These are phyloP conservation scores for Ochotona princeps DNA, from an alignment of 2,113 vertebrate species.

Conservation along the genomic window DNA sequence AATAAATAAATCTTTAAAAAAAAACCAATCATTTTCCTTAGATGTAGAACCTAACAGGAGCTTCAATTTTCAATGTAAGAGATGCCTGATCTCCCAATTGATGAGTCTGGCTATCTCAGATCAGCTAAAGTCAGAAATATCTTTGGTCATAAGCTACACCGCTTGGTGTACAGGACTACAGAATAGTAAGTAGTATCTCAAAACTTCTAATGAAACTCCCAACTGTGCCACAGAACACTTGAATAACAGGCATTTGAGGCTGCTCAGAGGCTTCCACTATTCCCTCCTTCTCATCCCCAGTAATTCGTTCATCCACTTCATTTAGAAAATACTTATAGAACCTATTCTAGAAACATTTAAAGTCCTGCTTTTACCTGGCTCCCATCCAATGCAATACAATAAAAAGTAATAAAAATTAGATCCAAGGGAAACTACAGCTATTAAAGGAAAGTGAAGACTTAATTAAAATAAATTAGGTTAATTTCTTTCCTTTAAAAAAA, in stretches of 20 bases:
- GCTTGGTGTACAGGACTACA: not conserved
- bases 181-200: not conserved
- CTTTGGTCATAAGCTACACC: not conserved
- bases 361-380: not conserved
- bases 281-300: not conserved
- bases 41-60: not conserved
- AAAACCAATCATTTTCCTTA: slow-evolving; percentile 34
- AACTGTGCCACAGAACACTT: slow-evolving; percentile 31
- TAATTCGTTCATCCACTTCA: slow-evolving; percentile 25
- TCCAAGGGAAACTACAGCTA: not conserved
- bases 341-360: slow-evolving; percentile 18
- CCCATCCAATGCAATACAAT: slow-evolving; percentile 17
- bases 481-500: not conserved
- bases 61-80: slow-evolving; percentile 8
- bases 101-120: not conserved
- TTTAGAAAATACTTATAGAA: not conserved
- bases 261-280: not conserved
- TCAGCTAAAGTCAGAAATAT: slow-evolving; percentile 2
- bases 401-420: slow-evolving; percentile 7
- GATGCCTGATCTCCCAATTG: not conserved
- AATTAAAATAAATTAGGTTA: not conserved
- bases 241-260: not conserved
- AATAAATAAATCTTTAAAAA: no score
- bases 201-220: slow-evolving; percentile 12
- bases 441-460: not conserved